Base-by-base conservation (phyloP, 2,113 vertebrate species). In the Leptobrachium ailaonicum region DNA sequence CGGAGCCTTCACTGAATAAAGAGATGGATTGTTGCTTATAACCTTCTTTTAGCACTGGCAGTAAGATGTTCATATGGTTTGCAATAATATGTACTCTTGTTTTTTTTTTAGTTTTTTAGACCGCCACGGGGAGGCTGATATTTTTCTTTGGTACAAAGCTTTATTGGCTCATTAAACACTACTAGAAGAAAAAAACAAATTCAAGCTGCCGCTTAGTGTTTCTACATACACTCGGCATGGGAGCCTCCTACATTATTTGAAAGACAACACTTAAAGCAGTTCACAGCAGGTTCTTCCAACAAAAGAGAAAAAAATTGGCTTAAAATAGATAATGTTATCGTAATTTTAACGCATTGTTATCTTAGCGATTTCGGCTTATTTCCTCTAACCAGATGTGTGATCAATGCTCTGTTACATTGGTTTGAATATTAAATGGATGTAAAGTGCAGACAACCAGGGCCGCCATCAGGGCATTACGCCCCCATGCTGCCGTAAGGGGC, bases 151-250 rank as follows among this genome's bases (percentile, higher is more conserved):
- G 76, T 78, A 68, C 54, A 63, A 20, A 10, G 76, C 67, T 71
- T 78, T 78, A 78, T 78, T 71, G 67, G 42, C 76, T 78, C 76
- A 78, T 78, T 78, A 78, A 78, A 71, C 67, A 71, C 58, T 67
- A 78, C 76, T 78, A 78, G 66, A 78, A 63, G 63, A 11, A 78
- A 71, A 11, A 78, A 78, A 77, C 53, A 70, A 77, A 78, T 56
- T 63, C 68, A 63, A 70, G 56, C 68, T 41, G 67, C 41, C 67
- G 69, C 54, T 50, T 71, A 71, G 68, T 69, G 67, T 63, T 78
- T 78, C 56, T 32, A 78, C 56, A 63, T 78, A 71, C 67, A 63
- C 54, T 42, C 76, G 71, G 76, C 67, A 47, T 78, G 76, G 60
- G 60, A 78, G 54, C 42, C 42, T 63, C 54, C 76, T 63, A 71